Conservation (phyloP, 2,113 vertebrate genomes). For the Hypanus sabinus region DNA sequence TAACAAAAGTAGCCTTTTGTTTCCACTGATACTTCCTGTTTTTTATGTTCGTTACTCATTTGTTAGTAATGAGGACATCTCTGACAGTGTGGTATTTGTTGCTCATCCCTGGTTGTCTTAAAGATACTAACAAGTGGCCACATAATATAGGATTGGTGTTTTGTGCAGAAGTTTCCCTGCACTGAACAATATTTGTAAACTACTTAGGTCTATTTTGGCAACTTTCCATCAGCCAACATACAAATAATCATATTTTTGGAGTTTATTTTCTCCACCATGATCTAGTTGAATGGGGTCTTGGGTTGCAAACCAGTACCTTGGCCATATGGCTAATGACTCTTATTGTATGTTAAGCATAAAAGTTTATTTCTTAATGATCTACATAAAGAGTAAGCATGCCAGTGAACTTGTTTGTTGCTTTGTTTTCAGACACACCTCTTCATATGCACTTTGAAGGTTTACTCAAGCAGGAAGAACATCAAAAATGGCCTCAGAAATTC, state of each 20-base stretch:
- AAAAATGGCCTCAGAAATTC: conserved; percentile 35
- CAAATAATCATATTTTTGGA: not conserved
- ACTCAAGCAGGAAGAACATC: conserved; percentile 45
- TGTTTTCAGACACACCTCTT: conserved; percentile 47
- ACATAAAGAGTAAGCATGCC: not conserved
- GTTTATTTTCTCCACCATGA: not conserved
- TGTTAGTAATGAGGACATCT: not conserved
- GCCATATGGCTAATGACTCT: not conserved
- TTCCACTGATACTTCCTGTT: not conserved
- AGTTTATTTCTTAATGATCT: not conserved
- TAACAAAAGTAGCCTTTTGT: not conserved
- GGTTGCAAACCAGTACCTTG: too few species aligned
- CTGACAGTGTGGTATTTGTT: not conserved
- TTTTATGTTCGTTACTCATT: not conserved
- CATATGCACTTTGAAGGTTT: conserved; percentile 46
- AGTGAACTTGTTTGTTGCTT: not conserved
- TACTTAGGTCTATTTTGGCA: not conserved
- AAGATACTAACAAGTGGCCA: not conserved
- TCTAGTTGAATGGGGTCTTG: not conserved
- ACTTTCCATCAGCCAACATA: not conserved
- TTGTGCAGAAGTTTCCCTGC: not conserved
- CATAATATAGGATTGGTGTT: not conserved
- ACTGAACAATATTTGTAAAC: not conserved
- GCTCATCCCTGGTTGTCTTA: not conserved
- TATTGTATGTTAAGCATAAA: not conserved